Conservation (phyloP, 2,888 invertebrate species). For the Ormyrus pomaceus region DNA sequence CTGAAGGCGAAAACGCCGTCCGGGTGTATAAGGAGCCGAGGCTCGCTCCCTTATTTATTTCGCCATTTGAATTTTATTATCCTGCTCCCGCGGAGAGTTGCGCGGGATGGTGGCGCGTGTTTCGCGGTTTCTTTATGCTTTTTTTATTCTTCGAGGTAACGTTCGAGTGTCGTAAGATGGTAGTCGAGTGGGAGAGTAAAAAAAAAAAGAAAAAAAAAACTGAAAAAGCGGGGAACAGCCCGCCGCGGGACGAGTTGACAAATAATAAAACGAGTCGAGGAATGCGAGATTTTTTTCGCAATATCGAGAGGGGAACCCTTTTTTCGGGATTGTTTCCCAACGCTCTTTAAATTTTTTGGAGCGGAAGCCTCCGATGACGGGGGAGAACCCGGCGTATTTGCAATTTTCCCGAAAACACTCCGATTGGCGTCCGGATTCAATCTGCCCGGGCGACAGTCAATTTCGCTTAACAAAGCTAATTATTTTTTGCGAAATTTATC, state of each 20-base stretch:
- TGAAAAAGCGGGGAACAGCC: too few relatives aligned
- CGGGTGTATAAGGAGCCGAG: conserved; percentile 62
- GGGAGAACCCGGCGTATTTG: neutral
- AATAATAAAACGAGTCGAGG: neutral
- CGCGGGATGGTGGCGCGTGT: neutral
- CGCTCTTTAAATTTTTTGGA: too few relatives aligned
- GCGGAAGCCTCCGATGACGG: too few relatives aligned
- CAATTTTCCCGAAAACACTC: neutral
- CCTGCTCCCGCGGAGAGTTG: conserved; percentile 64
- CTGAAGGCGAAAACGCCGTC: conserved; percentile 53
- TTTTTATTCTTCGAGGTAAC: neutral
- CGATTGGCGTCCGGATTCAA: too few relatives aligned
- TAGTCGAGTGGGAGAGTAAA: too few relatives aligned
- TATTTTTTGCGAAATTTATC: neutral
- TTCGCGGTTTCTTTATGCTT: conserved; percentile 40
- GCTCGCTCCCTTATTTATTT: conserved; percentile 64
- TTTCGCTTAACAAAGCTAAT: too few relatives aligned
- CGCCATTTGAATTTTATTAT: conserved; percentile 75
- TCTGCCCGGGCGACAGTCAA: too few relatives aligned
- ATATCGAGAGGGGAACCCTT: neutral
- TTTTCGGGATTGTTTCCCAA: neutral
- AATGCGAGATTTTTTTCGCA: conserved; percentile 5
- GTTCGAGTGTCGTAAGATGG: neutral
- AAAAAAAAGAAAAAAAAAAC: too few relatives aligned
- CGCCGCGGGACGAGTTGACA: conserved; percentile 4